Conservation (phyloP, 2,797 vertebrate genomes). For the Clarias pachynema region DNA sequence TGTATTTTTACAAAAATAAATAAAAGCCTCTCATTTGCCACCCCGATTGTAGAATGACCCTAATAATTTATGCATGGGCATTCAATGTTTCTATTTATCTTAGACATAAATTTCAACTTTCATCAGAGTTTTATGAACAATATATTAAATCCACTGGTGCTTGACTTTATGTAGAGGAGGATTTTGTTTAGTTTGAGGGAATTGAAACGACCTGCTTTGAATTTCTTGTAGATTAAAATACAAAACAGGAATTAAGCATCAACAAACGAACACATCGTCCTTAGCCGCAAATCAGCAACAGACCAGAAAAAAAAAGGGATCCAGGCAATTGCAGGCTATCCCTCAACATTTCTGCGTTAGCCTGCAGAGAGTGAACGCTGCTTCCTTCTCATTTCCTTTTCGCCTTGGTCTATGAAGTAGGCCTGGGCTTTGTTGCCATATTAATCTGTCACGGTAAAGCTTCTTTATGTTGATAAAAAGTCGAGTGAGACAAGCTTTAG, state of each 20-base stretch:
- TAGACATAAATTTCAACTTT: neutral
- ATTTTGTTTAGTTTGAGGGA: neutral
- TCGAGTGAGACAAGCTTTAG: neutral
- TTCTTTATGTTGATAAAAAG: constrained; percentile 8
- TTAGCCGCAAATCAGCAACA: constrained; percentile 5
- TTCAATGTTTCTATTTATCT: neutral
- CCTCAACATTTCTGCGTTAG: neutral
- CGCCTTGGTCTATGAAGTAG: neutral
- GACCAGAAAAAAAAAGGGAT: neutral
- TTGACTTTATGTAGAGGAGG: no score
- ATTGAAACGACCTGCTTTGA: neutral
- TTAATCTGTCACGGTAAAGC: constrained; percentile 24
- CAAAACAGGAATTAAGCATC: neutral
- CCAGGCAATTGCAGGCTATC: neutral
- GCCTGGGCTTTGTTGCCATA: constrained; percentile 34
- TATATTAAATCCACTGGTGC: neutral
- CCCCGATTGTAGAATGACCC: no score
- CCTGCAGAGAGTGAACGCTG: neutral
- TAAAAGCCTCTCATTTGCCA: no score
- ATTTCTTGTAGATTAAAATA: neutral
- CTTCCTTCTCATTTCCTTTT: constrained; percentile 17
- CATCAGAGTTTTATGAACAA: neutral
- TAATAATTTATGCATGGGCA: neutral
- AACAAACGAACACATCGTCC: neutral
- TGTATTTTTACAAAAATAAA: no score